These are phyloP conservation scores for Odontamblyopus rebecca DNA, from an alignment of 2,797 vertebrate genomes.

Conservation along the genomic window DNA sequence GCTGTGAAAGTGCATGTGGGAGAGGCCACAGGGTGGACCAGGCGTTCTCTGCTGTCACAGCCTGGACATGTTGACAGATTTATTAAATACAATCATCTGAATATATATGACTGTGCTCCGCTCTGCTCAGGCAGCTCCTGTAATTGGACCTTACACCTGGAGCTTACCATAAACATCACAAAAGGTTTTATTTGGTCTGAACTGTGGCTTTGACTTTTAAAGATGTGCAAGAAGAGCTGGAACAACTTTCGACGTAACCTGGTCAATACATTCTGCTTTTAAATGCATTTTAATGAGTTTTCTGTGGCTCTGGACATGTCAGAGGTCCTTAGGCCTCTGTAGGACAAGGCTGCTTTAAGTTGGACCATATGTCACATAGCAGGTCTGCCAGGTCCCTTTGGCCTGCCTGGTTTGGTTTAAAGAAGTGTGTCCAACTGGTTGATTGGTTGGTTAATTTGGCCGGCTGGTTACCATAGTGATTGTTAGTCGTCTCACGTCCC, in stretches of 20 bases:
- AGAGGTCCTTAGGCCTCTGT: constrained; percentile 19
- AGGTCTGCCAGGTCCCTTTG: constrained; percentile 37
- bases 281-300: constrained; percentile 1
- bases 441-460: constrained; percentile 26
- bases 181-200: constrained; percentile 21
- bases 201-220: constrained; percentile 23
- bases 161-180: constrained; percentile 43
- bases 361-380: constrained; percentile 20
- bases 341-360: constrained; percentile 44
- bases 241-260: not conserved
- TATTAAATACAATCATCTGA: constrained; percentile 66
- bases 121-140: constrained; percentile 48
- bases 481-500: constrained; percentile 60
- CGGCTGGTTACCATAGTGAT: constrained; percentile 45
- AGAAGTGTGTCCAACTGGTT: constrained; percentile 42
- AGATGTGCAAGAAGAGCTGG: constrained; percentile 8
- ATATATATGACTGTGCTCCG: constrained; percentile 51
- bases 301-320: constrained; percentile 17
- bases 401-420: constrained; percentile 43
- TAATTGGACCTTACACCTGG: constrained; percentile 62
- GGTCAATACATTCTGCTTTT: not conserved
- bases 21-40: constrained; percentile 28
- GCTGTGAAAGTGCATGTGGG: constrained; percentile 21
- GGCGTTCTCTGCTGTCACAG: constrained; percentile 34
- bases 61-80: constrained; percentile 64